These are phyloP conservation scores for Anser brachyrhynchus DNA, from an alignment of 2,113 vertebrate species.

Conservation along the genomic window DNA sequence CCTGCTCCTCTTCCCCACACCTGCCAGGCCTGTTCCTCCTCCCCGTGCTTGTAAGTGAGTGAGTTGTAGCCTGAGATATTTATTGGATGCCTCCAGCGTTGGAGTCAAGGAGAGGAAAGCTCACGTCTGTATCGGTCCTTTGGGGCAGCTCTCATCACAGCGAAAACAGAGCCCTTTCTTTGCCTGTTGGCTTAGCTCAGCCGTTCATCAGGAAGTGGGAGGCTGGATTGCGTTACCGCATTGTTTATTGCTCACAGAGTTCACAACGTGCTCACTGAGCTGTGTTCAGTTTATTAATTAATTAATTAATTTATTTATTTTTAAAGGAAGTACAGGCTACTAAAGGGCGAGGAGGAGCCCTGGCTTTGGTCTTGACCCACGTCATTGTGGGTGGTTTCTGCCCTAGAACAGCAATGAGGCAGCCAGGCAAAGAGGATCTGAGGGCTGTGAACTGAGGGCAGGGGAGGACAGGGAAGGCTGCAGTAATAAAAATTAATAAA, in stretches of 20 bases:
- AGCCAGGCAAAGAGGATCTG: not conserved
- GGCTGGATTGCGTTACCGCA: not conserved
- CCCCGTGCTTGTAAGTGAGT: not conserved
- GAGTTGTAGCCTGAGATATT: constrained; percentile 51
- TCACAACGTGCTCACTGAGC: constrained; percentile 18
- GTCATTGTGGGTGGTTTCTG: not conserved
- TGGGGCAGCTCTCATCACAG: constrained; percentile 44
- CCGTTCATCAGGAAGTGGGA: not conserved
- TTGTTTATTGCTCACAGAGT: constrained; percentile 56
- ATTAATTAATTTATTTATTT: not conserved
- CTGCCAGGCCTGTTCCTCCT: constrained; percentile 11
- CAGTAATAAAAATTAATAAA: not conserved
- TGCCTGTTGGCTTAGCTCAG: not conserved
- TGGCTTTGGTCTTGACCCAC: not conserved
- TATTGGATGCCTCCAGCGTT: constrained; percentile 42
- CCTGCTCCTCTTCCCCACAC: not conserved
- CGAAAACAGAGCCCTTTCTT: not conserved
- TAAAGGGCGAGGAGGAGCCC: not conserved
- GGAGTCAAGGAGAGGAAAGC: constrained; percentile 47
- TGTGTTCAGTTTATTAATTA: not conserved
- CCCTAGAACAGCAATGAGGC: not conserved
- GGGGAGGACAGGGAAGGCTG: not conserved
- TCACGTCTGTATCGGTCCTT: constrained; percentile 22
- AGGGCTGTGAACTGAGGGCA: not conserved
- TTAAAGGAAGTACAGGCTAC: not conserved